phyloP scores from a whole-genome alignment of 2,113 vertebrate species.

The Jaculus jaculus region DNA sequence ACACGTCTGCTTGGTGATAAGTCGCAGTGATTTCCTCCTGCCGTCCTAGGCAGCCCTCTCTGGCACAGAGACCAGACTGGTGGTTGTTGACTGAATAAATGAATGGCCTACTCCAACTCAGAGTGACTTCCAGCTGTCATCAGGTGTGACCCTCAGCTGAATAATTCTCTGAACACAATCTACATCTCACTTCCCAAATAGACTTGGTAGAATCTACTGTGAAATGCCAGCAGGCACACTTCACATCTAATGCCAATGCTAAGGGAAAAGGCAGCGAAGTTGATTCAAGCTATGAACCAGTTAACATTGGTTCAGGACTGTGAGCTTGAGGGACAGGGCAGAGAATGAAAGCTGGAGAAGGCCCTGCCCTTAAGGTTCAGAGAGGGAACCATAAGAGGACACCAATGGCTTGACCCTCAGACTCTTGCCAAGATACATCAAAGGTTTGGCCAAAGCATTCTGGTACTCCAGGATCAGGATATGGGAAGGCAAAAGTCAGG shows the following conservation, averaged over 20 bases:
- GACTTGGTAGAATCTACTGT: not conserved
- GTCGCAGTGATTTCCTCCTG: constrained; percentile 28
- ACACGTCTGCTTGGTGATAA: constrained; percentile 53
- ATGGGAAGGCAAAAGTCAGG: not conserved
- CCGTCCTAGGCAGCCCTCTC: constrained; percentile 31
- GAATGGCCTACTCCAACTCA: not conserved
- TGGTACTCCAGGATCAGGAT: not conserved
- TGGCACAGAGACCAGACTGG: constrained; percentile 25
- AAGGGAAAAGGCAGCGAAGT: not conserved
- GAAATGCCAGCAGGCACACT: not conserved
- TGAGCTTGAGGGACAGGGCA: not conserved
- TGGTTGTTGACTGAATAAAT: constrained; percentile 53
- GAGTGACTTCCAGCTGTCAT: not conserved
- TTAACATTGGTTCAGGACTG: not conserved
- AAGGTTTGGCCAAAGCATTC: not conserved
- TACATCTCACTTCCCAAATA: not conserved
- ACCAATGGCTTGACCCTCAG: not conserved
- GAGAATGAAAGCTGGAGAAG: not conserved
- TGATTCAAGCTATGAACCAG: not conserved
- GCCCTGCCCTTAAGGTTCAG: not conserved
- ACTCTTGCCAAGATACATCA: not conserved
- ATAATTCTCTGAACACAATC: constrained; percentile 34
- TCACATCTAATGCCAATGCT: not conserved
- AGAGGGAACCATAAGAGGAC: not conserved
- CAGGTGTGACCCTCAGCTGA: constrained; percentile 27